Evolutionary conservation across 2,888 invertebrate genomes (phyloP).

Genomic region (Miltochrista miniata): DNA sequence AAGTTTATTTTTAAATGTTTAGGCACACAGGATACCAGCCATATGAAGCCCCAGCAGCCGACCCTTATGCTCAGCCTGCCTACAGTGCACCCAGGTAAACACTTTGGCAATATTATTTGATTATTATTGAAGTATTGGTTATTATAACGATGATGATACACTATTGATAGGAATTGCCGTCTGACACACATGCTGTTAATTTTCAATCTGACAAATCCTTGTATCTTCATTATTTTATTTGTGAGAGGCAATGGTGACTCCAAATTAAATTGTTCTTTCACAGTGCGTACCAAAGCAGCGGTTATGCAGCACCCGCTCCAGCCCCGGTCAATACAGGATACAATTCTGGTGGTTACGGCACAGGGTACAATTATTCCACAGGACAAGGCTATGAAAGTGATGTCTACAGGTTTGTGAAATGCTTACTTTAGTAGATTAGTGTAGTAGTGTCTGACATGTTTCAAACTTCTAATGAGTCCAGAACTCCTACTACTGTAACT

Average conservation of each 20-base stretch:
- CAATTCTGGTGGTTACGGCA: slow-evolving; percentile 61
- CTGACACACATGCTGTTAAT: slow-evolving; percentile 75
- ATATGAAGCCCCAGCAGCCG: slow-evolving; percentile 66
- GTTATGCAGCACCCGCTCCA: slow-evolving; percentile 61
- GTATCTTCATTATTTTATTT: background rate
- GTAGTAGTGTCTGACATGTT: no score
- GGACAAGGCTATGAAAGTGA: slow-evolving; percentile 71
- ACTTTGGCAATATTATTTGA: background rate
- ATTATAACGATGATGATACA: slow-evolving; percentile 41
- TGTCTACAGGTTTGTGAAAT: slow-evolving; percentile 60
- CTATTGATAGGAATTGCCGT: slow-evolving; percentile 79
- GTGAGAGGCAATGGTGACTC: background rate
- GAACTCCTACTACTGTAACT: no score
- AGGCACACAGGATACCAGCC: slow-evolving; percentile 76
- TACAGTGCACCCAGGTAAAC: slow-evolving; percentile 66
- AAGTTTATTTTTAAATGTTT: slow-evolving; percentile 14
- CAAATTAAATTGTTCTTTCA: slow-evolving; percentile 12
- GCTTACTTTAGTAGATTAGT: no score
- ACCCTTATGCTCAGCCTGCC: slow-evolving; percentile 66
- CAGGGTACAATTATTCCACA: slow-evolving; percentile 71
- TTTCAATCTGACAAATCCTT: slow-evolving; percentile 52
- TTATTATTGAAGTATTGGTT: background rate
- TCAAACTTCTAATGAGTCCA: no score
- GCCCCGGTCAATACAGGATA: slow-evolving; percentile 58
- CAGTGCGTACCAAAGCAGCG: slow-evolving; percentile 70